phyloP scores from a whole-genome alignment of 2,888 invertebrate species.

The Lycia hirtaria region DNA sequence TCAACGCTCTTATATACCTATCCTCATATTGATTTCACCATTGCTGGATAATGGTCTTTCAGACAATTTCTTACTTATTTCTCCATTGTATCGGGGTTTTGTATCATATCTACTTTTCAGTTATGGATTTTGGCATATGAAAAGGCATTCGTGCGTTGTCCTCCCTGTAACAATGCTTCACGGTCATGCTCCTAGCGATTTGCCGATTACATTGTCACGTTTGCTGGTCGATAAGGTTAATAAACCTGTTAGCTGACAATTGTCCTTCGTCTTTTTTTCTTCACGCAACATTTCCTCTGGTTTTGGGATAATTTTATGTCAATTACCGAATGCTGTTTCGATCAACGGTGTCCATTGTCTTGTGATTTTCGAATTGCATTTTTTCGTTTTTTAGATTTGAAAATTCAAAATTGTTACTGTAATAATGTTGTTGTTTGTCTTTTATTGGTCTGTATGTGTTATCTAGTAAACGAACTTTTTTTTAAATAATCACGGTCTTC shows the following conservation, averaged over 20 bases:
- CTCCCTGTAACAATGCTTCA: conserved; percentile 62
- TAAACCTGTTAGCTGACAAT: conserved; percentile 67
- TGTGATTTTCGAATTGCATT: not conserved
- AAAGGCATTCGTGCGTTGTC: conserved; percentile 65
- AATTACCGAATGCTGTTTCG: conserved; percentile 14
- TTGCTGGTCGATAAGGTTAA: conserved; percentile 68
- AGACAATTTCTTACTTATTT: conserved; percentile 30
- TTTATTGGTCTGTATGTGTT: not conserved
- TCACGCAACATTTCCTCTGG: conserved; percentile 50
- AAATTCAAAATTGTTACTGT: not conserved
- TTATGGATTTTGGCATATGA: conserved; percentile 49
- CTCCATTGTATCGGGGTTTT: conserved; percentile 34
- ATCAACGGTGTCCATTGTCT: conserved; percentile 15
- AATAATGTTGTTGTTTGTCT: not conserved
- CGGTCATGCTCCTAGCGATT: conserved; percentile 75
- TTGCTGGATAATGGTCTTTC: conserved; percentile 34
- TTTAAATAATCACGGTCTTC: conserved; percentile 28
- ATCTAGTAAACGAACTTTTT: not conserved
- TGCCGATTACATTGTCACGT: conserved; percentile 72
- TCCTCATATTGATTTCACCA: conserved; percentile 57
- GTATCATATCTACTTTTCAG: conserved; percentile 26
- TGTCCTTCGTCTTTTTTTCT: conserved; percentile 56
- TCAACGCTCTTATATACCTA: conserved; percentile 56
- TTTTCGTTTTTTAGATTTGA: not conserved
- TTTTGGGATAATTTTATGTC: conserved; percentile 35